phyloP scores from a whole-genome alignment of 2,888 invertebrate genomes.

The Ernsta delagoae region DNA sequence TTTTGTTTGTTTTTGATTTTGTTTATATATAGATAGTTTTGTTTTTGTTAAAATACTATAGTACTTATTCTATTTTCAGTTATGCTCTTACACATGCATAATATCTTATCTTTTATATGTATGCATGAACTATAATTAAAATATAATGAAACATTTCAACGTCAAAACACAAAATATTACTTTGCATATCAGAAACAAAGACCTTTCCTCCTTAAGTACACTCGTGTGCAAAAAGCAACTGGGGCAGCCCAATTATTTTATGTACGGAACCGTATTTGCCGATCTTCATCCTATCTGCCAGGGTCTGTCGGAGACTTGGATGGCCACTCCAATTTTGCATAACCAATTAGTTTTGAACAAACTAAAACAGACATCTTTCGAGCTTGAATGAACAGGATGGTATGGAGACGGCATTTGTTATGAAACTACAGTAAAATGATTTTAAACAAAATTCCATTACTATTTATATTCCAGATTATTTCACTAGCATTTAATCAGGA shows the following conservation, averaged over 20 bases:
- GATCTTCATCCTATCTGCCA: slow-evolving; percentile 67
- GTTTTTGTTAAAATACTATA: no score
- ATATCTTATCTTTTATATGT: no score
- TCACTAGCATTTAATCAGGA: no score
- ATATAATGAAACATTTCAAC: no score
- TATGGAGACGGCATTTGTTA: slow-evolving; percentile 32
- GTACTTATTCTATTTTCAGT: no score
- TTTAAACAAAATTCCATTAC: no score
- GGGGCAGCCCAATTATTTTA: slow-evolving; percentile 68
- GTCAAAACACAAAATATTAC: slow-evolving; percentile 2
- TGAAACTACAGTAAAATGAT: background rate
- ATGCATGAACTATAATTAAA: no score
- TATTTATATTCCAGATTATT: no score
- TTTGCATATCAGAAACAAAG: slow-evolving; percentile 16
- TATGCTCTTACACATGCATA: no score
- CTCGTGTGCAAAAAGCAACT: slow-evolving; percentile 47
- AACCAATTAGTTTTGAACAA: slow-evolving; percentile 79
- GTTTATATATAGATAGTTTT: no score
- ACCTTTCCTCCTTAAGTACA: slow-evolving; percentile 42
- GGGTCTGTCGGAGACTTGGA: slow-evolving; percentile 74
- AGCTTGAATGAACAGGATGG: slow-evolving; percentile 15
- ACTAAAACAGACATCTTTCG: slow-evolving; percentile 68
- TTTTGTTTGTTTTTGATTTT: no score
- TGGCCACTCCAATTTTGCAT: slow-evolving; percentile 80
- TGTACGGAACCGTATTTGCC: slow-evolving; percentile 60